A percentile compares a stretch with the other conserved stretches of the same genome.
Conservation (phyloP, 2,113 vertebrate genomes). For the Cyphomyrus plagiostoma region DNA sequence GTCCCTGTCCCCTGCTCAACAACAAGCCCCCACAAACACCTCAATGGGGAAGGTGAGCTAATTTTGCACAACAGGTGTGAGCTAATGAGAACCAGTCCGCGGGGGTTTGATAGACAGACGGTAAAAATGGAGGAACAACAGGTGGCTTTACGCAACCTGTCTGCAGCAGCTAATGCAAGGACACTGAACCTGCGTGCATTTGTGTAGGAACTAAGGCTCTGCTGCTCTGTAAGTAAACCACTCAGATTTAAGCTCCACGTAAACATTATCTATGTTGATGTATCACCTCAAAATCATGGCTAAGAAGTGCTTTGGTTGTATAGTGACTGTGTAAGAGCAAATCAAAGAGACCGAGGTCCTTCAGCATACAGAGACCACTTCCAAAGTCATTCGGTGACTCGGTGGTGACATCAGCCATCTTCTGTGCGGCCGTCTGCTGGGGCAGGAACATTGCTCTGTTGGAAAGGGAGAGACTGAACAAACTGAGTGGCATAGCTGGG, state of each 20-base stretch:
- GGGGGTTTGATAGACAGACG: neutral
- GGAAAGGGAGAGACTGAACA: neutral
- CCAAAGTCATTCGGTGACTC: neutral
- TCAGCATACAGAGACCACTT: too few species aligned
- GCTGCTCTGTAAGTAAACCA: neutral
- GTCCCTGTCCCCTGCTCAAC: neutral
- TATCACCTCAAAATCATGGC: neutral
- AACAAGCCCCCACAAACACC: neutral
- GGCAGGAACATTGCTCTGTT: neutral
- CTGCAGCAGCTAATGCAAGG: neutral
- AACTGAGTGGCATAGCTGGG: neutral
- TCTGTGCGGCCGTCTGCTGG: neutral
- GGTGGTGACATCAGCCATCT: neutral
- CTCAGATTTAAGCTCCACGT: neutral
- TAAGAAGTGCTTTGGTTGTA: neutral
- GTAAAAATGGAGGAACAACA: neutral
- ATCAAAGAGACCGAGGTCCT: too few species aligned
- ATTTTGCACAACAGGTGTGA: slow-evolving; percentile 8
- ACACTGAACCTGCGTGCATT: neutral
- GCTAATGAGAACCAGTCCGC: neutral
- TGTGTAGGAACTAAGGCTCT: neutral
- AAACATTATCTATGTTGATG: neutral
- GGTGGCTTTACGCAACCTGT: neutral
- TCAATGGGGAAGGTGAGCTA: neutral
- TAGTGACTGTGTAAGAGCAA: neutral